A percentile compares a stretch with the other conserved stretches of the same genome.
phyloP scores from a whole-genome alignment of 1,140 invertebrate genomes.

The Polypedilum pembai region DNA sequence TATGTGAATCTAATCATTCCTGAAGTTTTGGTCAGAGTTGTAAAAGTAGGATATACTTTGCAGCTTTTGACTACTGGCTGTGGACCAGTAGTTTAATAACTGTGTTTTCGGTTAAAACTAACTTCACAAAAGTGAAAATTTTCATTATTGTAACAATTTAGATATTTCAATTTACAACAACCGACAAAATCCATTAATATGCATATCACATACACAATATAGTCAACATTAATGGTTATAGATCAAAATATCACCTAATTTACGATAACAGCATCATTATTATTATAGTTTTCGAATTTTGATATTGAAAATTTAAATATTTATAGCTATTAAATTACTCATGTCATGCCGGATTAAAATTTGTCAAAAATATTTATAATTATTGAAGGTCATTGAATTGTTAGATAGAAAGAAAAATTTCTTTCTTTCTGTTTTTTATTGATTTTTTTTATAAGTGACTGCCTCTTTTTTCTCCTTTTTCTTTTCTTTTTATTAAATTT shows the following conservation, averaged over 20 bases:
- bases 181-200: no score
- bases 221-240: no score
- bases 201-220: no score
- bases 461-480: background rate
- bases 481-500: conserved; percentile 3
- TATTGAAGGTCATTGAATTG: background rate
- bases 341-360: background rate
- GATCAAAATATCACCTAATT: background rate
- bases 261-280: conserved; percentile 13
- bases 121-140: no score
- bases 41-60: no score
- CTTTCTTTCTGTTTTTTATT: conserved; percentile 5
- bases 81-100: no score
- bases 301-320: conserved; percentile 9
- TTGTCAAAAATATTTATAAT: background rate
- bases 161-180: no score
- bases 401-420: background rate
- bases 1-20: no score
- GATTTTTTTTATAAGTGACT: conserved; percentile 19
- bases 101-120: no score
- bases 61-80: no score
- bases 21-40: no score
- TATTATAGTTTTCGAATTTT: background rate
- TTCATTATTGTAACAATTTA: no score
- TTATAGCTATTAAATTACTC: background rate